Evolutionary conservation across 2,888 invertebrate species (phyloP).

Genomic region (Eilema depressum): DNA sequence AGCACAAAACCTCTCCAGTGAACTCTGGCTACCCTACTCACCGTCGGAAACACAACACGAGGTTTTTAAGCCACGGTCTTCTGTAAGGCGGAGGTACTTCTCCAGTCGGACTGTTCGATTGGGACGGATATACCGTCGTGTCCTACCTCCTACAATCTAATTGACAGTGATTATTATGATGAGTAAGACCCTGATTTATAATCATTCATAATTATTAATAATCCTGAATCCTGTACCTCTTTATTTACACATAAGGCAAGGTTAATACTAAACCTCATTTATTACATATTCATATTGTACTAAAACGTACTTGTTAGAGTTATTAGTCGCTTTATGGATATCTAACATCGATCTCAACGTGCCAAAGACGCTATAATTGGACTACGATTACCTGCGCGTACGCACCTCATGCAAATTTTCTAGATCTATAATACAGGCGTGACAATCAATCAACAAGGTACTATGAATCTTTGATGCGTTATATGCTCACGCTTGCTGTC

Average conservation of each 20-base stretch:
- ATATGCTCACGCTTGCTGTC: background rate
- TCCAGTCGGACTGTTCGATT: too few relatives aligned
- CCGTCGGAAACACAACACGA: too few relatives aligned
- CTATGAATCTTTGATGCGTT: background rate
- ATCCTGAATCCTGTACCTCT: background rate
- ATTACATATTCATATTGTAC: background rate
- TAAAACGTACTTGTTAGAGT: constrained; percentile 11
- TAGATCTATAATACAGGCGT: constrained; percentile 13
- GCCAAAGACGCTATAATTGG: constrained; percentile 45
- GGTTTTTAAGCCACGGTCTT: too few relatives aligned
- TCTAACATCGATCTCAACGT: constrained; percentile 41
- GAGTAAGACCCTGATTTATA: background rate
- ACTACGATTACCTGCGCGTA: constrained; percentile 27
- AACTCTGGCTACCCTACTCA: too few relatives aligned
- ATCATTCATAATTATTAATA: too few relatives aligned
- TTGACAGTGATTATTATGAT: background rate
- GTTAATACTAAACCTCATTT: background rate
- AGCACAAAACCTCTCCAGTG: too few relatives aligned
- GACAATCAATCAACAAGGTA: background rate
- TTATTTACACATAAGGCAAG: constrained; percentile 1
- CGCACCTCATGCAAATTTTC: constrained; percentile 26
- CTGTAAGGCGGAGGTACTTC: too few relatives aligned
- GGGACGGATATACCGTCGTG: too few relatives aligned
- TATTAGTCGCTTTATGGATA: constrained; percentile 22
- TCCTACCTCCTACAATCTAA: too few relatives aligned